These are phyloP conservation scores for Muscicapa striata DNA, from an alignment of 2,797 vertebrate species.

Conservation along the genomic window DNA sequence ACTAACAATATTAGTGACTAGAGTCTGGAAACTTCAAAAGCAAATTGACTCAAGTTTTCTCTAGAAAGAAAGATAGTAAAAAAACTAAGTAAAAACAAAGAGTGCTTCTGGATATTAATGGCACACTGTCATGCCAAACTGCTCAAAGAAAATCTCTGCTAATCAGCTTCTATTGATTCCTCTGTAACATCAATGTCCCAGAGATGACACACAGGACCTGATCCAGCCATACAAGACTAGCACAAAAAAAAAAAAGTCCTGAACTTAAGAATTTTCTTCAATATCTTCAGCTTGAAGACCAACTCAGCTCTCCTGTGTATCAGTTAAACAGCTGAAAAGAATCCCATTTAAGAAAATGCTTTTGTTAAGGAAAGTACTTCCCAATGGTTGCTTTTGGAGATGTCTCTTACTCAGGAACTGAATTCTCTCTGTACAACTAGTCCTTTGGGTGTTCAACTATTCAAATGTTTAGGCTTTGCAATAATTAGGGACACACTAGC, in stretches of 20 bases:
- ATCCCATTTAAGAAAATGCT: background rate
- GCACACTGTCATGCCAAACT: background rate
- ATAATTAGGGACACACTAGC: background rate
- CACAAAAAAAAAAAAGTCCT: background rate
- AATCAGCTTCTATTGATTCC: conserved; percentile 6
- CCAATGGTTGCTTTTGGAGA: background rate
- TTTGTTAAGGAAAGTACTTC: background rate
- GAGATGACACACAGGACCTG: background rate
- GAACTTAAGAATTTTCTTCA: background rate
- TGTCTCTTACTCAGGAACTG: background rate
- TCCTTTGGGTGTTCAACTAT: background rate
- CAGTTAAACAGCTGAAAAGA: background rate
- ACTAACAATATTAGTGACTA: background rate
- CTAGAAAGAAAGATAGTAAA: background rate
- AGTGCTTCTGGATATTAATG: background rate
- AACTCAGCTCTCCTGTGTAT: background rate
- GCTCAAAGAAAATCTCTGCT: background rate
- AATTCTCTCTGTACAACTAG: background rate
- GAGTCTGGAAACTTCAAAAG: background rate
- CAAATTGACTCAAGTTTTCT: background rate
- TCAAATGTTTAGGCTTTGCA: background rate
- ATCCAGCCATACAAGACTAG: background rate
- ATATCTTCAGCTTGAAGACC: background rate
- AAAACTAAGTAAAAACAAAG: background rate
- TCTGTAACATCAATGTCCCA: background rate